Base-by-base conservation (phyloP, 2,113 vertebrate species). In the Dicerorhinus sumatrensis region DNA sequence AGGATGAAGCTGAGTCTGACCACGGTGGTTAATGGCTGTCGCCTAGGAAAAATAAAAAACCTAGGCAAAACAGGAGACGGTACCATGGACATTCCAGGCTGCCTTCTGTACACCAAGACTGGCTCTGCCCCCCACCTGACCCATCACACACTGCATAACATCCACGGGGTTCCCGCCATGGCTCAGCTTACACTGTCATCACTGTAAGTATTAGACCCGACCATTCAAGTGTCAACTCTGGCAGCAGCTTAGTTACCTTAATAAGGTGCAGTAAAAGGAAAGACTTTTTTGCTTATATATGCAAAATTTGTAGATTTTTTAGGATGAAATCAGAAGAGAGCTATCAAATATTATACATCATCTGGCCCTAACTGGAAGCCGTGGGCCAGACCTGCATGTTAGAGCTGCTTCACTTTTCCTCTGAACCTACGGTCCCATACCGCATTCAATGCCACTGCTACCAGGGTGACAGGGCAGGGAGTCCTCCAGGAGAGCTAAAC, bases 91-190 rank as follows among this genome's bases (percentile, higher is more conserved):
- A 97, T 99, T 83, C 99, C 99, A 3, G 99, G 99, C 12, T 99
- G 99, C 98, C 97, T 99, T 72, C 98, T 99, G 33, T 99, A 99
- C 98, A 99, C 99, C 16, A 99, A 98, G 96, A 98, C 98, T 8
- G 99, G 99, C 36, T 98, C 99, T 0, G 99, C 99, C 21, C 99
- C 99, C 0, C 99, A 99, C 97, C 99, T 99, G 29, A 99, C 99
- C 48, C 99, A 98, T 89, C 99, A 99, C 87, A 99, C 99, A 0
- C 99, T 99, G 85, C 97, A 97, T 92, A 98, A 96, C 1, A 97
- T 99, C 58, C 97, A 96, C 13, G 98, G 97, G 17, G 97, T 99
- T 46, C 99, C 99, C 54, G 96, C 98, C 29, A 99, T 99, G 98
- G 98, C 98, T 5, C 99, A 99, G 96, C 97, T 99, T 87, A 98